Percentiles rank a stretch among this genome's conserved stretches.
Evolutionary conservation across 1,140 invertebrate genomes (phyloP).

Genomic region (Bombus cullumanus): DNA sequence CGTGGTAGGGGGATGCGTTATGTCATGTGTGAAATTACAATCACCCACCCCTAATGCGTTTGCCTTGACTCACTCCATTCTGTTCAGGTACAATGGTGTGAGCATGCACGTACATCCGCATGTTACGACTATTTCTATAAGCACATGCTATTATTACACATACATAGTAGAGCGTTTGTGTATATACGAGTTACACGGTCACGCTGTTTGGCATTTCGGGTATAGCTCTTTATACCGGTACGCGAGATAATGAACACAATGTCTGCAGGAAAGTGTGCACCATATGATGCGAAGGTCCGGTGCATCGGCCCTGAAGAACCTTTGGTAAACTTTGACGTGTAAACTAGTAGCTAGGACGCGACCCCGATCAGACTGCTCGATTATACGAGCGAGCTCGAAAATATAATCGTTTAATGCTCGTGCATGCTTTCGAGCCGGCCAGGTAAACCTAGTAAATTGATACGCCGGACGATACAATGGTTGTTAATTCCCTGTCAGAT

Average conservation of each 20-base stretch:
- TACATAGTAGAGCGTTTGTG: too few species aligned
- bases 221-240: conserved; percentile 6
- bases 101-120: neutral
- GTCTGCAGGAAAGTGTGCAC: conserved; percentile 26
- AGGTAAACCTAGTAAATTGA: conserved; percentile 58
- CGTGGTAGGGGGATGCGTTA: conserved; percentile 56
- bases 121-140: conserved; percentile 45
- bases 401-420: conserved; percentile 65
- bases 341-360: conserved; percentile 47
- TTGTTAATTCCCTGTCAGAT: conserved; percentile 47
- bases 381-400: conserved; percentile 52
- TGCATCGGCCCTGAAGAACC: conserved; percentile 53
- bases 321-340: conserved; percentile 67
- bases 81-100: neutral
- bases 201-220: conserved; percentile 17
- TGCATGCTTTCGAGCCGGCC: conserved; percentile 24
- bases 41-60: conserved; percentile 72
- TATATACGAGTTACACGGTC: neutral
- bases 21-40: conserved; percentile 78
- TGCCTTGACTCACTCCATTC: conserved; percentile 56
- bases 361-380: conserved; percentile 43
- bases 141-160: conserved; percentile 28
- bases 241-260: conserved; percentile 39
- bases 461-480: conserved; percentile 26
- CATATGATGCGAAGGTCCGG: conserved; percentile 27